Evolutionary conservation across 1,140 invertebrate species (phyloP), one percentile per base, ranked within the genome.

Genomic region (Drosophila seguyi): DNA sequence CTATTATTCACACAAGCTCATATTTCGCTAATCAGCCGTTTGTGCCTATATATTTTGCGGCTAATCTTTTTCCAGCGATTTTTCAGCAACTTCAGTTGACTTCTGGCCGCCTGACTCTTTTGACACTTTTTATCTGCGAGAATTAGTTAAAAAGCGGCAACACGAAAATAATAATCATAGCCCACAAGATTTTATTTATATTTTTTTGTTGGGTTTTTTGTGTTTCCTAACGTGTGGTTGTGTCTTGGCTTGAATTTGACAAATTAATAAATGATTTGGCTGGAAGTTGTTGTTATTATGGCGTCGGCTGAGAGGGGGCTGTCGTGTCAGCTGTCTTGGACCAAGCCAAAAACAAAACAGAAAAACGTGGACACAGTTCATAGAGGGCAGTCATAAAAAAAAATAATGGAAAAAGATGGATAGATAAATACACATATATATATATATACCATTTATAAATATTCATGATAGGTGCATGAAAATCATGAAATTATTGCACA

Each of bases 51-150:
- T 50, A 27, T 74, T 63, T 50, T 27, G 62, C 11, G 39, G 45
- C 48, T 48, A 47, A 67, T 69, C 36, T 66, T 72, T 68, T 71
- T 71, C 22, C 44, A 48, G 6, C 22, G 66, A 72, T 72, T 68
- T 76, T 77, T 59, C 18, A 44, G 11, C 52, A 57, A 67, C 53
- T 76, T 57, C 29, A 65, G 66, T 58, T 79, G 76, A 78, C 76
- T 78, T 72, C 53, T 79, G 75, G 75, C 75, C 75, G 75, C 31
- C 57, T 78, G 75, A 78, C 75, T 78, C 74, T 69, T 55, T 63
- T 76, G 75, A 78, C 75, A 79, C 75, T 78, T 79, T 78, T 79
- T 79, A 79, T 79, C 76, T 73, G 59, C 75, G 61, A 72, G 76
- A 79, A 79, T 79, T 79, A 73, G 75, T 79, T 78, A 78, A 57